phyloP scores from a whole-genome alignment of 2,113 vertebrate genomes.

The Oreochromis aureus region DNA sequence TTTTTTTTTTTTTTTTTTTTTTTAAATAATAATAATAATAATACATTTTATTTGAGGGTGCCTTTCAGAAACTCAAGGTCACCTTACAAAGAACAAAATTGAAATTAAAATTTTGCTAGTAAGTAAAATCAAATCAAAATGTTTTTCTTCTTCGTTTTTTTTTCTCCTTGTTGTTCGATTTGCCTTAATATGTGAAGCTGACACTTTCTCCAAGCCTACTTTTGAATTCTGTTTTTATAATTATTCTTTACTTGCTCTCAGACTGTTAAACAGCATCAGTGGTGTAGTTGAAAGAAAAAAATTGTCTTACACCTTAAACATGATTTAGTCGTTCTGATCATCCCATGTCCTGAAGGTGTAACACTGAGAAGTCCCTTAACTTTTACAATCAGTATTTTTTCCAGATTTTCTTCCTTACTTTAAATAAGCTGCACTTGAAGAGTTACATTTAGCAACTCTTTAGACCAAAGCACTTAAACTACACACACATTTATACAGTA shows the following conservation, averaged over 20 bases:
- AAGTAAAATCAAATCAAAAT: no score
- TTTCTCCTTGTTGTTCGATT: background rate
- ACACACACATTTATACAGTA: background rate
- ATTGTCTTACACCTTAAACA: background rate
- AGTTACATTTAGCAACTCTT: background rate
- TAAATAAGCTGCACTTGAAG: background rate
- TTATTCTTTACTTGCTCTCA: background rate
- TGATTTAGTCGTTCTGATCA: background rate
- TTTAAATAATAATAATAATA: no score
- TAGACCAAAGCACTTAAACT: background rate
- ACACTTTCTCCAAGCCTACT: background rate
- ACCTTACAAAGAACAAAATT: no score
- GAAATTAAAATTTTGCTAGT: no score
- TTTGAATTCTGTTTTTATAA: background rate
- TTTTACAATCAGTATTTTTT: background rate
- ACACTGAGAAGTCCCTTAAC: background rate
- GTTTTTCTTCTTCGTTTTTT: background rate
- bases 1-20: background rate
- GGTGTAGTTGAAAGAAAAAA: background rate
- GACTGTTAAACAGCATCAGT: background rate
- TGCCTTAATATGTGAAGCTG: background rate
- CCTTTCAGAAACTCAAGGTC: no score
- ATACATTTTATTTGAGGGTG: no score
- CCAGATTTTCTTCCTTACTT: background rate
- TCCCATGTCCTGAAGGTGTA: background rate